phyloP scores from a whole-genome alignment of 2,888 invertebrate genomes.

The Sabellastarte sp. region DNA sequence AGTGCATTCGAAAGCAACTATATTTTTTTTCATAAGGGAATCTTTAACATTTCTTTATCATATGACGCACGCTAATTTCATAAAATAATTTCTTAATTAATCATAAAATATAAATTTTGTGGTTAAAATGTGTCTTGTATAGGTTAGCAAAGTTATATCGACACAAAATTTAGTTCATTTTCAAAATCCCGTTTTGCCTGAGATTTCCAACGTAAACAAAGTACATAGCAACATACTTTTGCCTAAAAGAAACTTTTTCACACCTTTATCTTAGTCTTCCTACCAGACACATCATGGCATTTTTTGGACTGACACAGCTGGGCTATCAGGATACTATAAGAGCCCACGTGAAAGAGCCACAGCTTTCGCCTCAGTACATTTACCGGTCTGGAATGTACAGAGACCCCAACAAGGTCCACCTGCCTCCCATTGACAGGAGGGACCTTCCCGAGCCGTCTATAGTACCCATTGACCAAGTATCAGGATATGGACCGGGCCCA shows the following conservation, averaged over 20 bases:
- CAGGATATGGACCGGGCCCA: constrained; percentile 49
- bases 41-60: no score
- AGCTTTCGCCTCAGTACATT: constrained; percentile 31
- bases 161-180: no score
- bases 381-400: constrained; percentile 27
- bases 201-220: background rate
- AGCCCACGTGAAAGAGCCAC: constrained; percentile 40
- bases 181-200: background rate
- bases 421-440: constrained; percentile 43
- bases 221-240: background rate
- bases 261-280: no score
- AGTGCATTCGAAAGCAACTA: no score
- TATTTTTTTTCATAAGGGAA: no score
- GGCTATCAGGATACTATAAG: constrained; percentile 56
- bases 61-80: no score
- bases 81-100: no score
- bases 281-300: constrained; percentile 55
- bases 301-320: constrained; percentile 52
- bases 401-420: constrained; percentile 5
- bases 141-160: no score
- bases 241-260: no score
- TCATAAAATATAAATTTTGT: no score
- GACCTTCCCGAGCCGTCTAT: constrained; percentile 36
- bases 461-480: constrained; percentile 45
- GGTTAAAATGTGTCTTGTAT: no score